phyloP scores from a whole-genome alignment of 2,888 invertebrate species.

The Pterostichus niger region DNA sequence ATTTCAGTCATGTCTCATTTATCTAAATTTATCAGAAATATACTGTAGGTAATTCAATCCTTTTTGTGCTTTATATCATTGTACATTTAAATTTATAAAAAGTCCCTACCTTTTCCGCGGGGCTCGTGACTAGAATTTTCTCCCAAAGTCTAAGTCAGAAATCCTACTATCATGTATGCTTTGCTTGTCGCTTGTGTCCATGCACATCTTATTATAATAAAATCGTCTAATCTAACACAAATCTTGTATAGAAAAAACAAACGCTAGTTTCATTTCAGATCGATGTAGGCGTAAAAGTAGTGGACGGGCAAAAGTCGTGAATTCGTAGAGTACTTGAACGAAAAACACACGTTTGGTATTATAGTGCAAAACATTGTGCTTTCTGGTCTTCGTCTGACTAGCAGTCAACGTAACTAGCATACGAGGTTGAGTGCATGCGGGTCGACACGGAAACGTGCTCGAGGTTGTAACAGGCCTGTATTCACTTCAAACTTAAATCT shows the following conservation, averaged over 20 bases:
- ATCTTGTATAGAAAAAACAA: slow-evolving; percentile 2
- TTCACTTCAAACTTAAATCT: neutral
- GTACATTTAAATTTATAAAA: no score
- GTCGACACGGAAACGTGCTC: slow-evolving; percentile 5
- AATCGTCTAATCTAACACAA: slow-evolving; percentile 30
- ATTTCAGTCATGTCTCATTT: no score
- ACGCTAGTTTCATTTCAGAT: slow-evolving; percentile 34
- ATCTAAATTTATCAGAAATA: no score
- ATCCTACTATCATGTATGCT: no score
- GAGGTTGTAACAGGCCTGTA: neutral
- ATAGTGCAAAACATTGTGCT: slow-evolving; percentile 24
- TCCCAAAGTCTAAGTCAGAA: no score
- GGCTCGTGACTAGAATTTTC: no score
- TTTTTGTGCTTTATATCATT: no score
- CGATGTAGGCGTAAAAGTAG: slow-evolving; percentile 10
- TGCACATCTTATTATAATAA: slow-evolving; percentile 29
- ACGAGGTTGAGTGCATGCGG: slow-evolving; percentile 12
- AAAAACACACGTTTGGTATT: slow-evolving; percentile 10
- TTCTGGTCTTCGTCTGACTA: slow-evolving; percentile 12
- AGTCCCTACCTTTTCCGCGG: no score
- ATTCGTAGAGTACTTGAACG: slow-evolving; percentile 17
- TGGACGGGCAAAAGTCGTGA: neutral
- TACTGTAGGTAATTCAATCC: no score
- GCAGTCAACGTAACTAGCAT: slow-evolving; percentile 22
- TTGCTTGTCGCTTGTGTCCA: no score